phyloP scores from a whole-genome alignment of 2,797 vertebrate genomes.

The Coracias cyanogaster region DNA sequence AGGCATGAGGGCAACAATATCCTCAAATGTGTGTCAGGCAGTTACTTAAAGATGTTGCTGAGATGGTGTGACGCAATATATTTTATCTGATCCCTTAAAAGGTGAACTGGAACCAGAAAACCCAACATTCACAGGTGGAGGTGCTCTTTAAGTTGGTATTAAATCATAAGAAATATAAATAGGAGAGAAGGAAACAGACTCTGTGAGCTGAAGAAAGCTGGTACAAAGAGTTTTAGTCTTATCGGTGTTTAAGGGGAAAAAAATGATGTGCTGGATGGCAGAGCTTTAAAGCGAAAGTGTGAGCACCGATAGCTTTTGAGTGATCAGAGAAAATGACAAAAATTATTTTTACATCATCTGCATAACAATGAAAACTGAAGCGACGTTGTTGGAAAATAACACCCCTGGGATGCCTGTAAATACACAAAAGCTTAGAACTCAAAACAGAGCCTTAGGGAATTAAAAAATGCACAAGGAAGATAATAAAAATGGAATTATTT shows the following conservation, averaged over 20 bases:
- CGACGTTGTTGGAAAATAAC: background rate
- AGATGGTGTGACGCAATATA: background rate
- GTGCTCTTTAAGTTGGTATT: background rate
- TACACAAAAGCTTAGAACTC: slow-evolving; percentile 43
- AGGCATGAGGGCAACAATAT: background rate
- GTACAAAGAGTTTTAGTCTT: background rate
- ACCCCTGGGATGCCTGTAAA: slow-evolving; percentile 43
- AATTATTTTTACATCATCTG: background rate
- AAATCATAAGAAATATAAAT: background rate
- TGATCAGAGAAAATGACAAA: slow-evolving; percentile 1
- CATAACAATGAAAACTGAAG: slow-evolving; percentile 35
- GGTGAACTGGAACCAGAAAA: background rate
- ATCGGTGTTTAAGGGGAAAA: background rate
- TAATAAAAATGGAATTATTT: slow-evolving; percentile 65
- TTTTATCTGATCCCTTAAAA: background rate
- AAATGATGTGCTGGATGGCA: background rate
- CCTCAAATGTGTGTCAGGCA: background rate
- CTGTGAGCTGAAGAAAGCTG: background rate
- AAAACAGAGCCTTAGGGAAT: slow-evolving; percentile 48
- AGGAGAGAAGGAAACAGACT: background rate
- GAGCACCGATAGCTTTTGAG: background rate
- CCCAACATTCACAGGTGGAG: background rate
- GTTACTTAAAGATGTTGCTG: background rate
- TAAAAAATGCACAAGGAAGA: slow-evolving; percentile 19
- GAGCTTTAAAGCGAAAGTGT: slow-evolving; percentile 20